Evolutionary conservation across 2,888 invertebrate species (phyloP).

Genomic region (Cephus runcator): DNA sequence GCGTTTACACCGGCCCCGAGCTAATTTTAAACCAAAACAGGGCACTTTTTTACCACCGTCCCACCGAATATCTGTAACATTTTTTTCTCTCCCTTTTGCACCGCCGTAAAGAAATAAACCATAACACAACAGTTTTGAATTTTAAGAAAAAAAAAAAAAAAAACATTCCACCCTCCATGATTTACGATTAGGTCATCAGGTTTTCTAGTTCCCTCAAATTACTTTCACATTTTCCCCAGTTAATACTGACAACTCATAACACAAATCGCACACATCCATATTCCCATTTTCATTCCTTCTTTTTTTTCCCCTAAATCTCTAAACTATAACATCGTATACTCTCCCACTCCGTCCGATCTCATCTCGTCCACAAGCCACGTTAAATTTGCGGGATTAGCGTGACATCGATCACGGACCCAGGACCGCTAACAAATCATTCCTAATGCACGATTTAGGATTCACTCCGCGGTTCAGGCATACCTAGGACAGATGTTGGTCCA

Average conservation of each 20-base stretch:
- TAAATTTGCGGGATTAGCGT: slow-evolving; percentile 11
- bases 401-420: slow-evolving; percentile 33
- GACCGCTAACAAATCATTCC: slow-evolving; percentile 40
- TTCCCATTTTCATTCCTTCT: not conserved
- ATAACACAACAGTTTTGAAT: not conserved
- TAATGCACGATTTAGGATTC: slow-evolving; percentile 53
- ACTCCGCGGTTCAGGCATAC: slow-evolving; percentile 31
- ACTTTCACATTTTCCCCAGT: not conserved
- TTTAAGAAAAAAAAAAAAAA: not conserved
- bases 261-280: not conserved
- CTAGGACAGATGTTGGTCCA: slow-evolving; percentile 2
- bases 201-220: not conserved
- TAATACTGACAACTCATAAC: not conserved
- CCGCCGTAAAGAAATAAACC: slow-evolving; percentile 50
- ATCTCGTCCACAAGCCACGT: not conserved
- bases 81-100: slow-evolving; percentile 34
- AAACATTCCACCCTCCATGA: not conserved
- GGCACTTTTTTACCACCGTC: slow-evolving; percentile 46
- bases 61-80: slow-evolving; percentile 41
- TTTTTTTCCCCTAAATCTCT: not conserved
- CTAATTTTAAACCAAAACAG: slow-evolving; percentile 62
- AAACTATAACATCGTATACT: not conserved
- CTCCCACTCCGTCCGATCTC: slow-evolving; percentile 11
- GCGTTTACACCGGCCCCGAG: slow-evolving; percentile 26
- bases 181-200: not conserved